Evolutionary conservation across 2,797 vertebrate species (phyloP).

Genomic region (Bovichtus variegatus): DNA sequence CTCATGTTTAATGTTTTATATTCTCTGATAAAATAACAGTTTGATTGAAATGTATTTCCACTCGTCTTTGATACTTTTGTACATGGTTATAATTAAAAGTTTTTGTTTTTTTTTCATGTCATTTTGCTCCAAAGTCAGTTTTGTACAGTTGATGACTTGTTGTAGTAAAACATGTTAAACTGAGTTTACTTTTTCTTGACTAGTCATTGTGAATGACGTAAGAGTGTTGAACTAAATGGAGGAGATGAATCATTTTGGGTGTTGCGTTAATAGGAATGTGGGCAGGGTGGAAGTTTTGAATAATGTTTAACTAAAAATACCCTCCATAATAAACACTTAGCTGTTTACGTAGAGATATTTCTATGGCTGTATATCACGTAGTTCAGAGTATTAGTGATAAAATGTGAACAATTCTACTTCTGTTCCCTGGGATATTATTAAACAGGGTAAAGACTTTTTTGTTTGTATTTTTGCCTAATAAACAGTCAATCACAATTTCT

Average conservation of each 20-base stretch:
- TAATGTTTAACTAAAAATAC: conserved; percentile 62
- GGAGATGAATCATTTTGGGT: conserved; percentile 73
- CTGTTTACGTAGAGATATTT: too few relatives aligned
- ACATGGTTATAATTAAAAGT: conserved; percentile 21
- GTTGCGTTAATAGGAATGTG: conserved; percentile 64
- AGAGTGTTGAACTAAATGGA: conserved; percentile 33
- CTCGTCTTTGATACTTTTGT: conserved; percentile 28
- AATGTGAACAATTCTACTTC: conserved; percentile 26
- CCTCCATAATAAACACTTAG: not conserved
- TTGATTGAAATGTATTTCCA: conserved; percentile 1
- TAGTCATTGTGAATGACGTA: conserved; percentile 22
- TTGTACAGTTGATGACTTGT: conserved; percentile 29
- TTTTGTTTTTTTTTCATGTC: conserved; percentile 11
- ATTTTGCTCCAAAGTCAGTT: conserved; percentile 18
- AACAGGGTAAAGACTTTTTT: conserved; percentile 3
- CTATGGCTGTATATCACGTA: not conserved
- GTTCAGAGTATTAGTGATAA: conserved; percentile 23
- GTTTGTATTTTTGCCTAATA: conserved; percentile 26
- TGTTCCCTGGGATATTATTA: not conserved
- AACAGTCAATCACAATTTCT: not conserved
- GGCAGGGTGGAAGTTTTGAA: conserved; percentile 52
- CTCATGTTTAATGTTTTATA: conserved; percentile 28
- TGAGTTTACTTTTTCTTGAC: not conserved
- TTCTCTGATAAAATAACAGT: conserved; percentile 31
- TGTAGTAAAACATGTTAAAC: conserved; percentile 29